phyloP scores from a whole-genome alignment of 2,797 vertebrate genomes.

The Tinamus major region DNA sequence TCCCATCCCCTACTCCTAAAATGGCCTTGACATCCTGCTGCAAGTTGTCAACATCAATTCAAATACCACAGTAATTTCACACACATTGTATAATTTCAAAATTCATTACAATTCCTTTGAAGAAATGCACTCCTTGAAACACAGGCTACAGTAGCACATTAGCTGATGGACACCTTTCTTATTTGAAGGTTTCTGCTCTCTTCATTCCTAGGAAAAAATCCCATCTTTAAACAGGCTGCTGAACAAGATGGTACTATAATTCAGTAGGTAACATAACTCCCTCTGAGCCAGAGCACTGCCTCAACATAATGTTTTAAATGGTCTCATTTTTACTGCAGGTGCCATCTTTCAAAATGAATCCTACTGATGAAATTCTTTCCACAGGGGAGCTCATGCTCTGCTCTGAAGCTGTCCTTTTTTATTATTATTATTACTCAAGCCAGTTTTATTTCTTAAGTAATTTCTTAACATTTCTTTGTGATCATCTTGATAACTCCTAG shows the following conservation, averaged over 20 bases:
- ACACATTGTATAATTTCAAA: background rate
- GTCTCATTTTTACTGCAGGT: background rate
- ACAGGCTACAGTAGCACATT: background rate
- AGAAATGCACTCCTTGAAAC: background rate
- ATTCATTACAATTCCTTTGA: background rate
- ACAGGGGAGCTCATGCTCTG: background rate
- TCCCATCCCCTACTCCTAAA: background rate
- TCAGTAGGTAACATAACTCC: background rate
- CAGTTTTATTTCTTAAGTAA: background rate
- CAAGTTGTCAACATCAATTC: background rate
- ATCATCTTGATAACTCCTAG: background rate
- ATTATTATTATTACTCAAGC: background rate
- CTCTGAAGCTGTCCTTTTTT: background rate
- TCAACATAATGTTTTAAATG: background rate
- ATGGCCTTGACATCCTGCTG: background rate
- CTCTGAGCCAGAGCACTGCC: background rate
- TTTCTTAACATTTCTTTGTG: background rate
- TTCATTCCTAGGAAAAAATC: background rate
- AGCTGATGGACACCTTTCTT: background rate
- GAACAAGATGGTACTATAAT: background rate
- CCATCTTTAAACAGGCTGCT: background rate
- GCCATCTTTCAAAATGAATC: slow-evolving; percentile 1
- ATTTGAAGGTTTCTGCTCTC: background rate
- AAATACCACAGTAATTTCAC: background rate
- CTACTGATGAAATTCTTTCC: background rate